Evolutionary conservation across 2,113 vertebrate species (phyloP).

Genomic region (Labrus mixtus): DNA sequence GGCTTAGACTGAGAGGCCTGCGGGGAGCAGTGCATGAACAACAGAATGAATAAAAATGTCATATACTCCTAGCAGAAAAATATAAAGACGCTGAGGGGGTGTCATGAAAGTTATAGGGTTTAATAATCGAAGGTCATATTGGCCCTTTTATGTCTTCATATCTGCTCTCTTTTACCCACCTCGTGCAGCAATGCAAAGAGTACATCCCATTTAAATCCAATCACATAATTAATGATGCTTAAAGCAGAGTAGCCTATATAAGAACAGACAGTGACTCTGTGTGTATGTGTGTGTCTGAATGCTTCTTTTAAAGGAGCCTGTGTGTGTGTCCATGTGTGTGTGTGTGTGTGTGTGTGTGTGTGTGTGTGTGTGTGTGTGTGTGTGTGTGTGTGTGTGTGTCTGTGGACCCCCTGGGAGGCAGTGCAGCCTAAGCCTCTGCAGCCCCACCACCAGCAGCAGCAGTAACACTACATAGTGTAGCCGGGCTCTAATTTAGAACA

Average conservation of each 20-base stretch:
- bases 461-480: slow-evolving; percentile 39
- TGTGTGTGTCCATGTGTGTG: slow-evolving; percentile 47
- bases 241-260: slow-evolving; percentile 51
- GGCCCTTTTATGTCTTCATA: slow-evolving; percentile 23
- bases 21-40: slow-evolving; percentile 8
- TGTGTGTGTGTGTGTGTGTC: slow-evolving; percentile 47
- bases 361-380: slow-evolving; percentile 35
- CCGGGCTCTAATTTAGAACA: slow-evolving; percentile 80
- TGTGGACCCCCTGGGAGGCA: slow-evolving; percentile 72
- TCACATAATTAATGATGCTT: slow-evolving; percentile 73
- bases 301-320: slow-evolving; percentile 42
- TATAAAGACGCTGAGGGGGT: not conserved
- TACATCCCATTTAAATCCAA: slow-evolving; percentile 61
- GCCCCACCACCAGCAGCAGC: slow-evolving; percentile 43
- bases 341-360: slow-evolving; percentile 53
- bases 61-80: slow-evolving; percentile 22
- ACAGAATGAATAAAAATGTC: slow-evolving; percentile 9
- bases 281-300: slow-evolving; percentile 31
- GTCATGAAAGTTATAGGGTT: slow-evolving; percentile 12
- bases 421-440: slow-evolving; percentile 67
- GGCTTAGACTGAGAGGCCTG: not conserved
- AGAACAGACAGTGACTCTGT: slow-evolving; percentile 38
- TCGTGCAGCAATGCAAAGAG: slow-evolving; percentile 39
- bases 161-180: slow-evolving; percentile 28
- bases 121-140: slow-evolving; percentile 36